phyloP scores from a whole-genome alignment of 1,140 invertebrate genomes.

The Galleria mellonella region DNA sequence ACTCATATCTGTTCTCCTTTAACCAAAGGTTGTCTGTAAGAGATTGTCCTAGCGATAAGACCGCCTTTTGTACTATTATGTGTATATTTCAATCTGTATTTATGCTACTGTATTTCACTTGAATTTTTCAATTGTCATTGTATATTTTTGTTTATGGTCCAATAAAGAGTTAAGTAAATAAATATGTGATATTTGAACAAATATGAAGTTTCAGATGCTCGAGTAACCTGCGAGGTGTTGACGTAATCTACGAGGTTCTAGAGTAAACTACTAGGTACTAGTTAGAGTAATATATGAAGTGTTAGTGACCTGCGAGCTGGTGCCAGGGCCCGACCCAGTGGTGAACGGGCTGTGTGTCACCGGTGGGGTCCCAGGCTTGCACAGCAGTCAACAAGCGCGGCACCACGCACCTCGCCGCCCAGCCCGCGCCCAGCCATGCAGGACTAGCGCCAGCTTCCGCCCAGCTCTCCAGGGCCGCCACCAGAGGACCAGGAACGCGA shows the following conservation, averaged over 20 bases:
- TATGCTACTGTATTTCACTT: too few relatives aligned
- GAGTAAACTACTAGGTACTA: background rate
- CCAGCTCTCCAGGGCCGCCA: conserved; percentile 90
- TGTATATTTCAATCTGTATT: too few relatives aligned
- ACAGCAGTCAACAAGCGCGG: conserved; percentile 88
- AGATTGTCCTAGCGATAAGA: too few relatives aligned
- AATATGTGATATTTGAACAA: too few relatives aligned
- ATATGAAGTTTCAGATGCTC: too few relatives aligned
- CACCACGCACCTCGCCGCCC: conserved; percentile 87
- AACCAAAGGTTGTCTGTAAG: too few relatives aligned
- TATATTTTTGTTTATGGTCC: too few relatives aligned
- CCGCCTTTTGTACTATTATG: too few relatives aligned
- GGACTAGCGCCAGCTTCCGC: conserved; percentile 84
- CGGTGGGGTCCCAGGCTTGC: conserved; percentile 94
- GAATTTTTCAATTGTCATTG: too few relatives aligned
- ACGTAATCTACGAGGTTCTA: background rate
- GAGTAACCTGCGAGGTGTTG: too few relatives aligned
- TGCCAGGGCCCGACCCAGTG: conserved; percentile 97
- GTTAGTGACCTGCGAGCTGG: background rate
- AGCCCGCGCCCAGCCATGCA: conserved; percentile 87
- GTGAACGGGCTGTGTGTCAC: conserved; percentile 95
- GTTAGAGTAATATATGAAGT: background rate
- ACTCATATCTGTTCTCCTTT: too few relatives aligned
- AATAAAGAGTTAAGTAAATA: too few relatives aligned
- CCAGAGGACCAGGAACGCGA: conserved; percentile 82